A percentile compares a stretch with the other conserved stretches of the same genome.
These are phyloP conservation scores for Apeltes quadracus DNA, from an alignment of 2,113 vertebrate species.

Conservation along the genomic window DNA sequence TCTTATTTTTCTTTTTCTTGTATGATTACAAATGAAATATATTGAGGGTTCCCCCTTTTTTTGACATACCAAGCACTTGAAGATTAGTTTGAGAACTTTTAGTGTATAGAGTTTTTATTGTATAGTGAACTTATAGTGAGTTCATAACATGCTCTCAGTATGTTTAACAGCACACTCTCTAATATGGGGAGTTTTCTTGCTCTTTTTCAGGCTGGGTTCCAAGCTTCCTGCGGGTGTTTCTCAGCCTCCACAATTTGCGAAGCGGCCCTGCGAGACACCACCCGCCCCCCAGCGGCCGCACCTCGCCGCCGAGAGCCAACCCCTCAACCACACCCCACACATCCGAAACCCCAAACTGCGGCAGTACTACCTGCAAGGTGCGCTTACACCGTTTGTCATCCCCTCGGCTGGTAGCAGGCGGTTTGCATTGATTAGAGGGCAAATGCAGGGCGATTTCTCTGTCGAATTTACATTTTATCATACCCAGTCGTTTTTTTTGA, in stretches of 20 bases:
- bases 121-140: no score
- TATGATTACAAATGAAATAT: not conserved
- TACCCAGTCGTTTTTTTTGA: not conserved
- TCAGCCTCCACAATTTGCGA: conserved; percentile 73
- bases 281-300: conserved; percentile 34
- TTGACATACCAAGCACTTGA: not conserved
- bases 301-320: conserved; percentile 44
- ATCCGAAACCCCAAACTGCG: conserved; percentile 83
- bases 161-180: not conserved
- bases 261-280: conserved; percentile 66
- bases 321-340: conserved; percentile 74
- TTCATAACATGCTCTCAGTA: no score
- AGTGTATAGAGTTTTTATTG: no score
- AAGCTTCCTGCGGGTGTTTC: conserved; percentile 75
- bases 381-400: not conserved
- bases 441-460: not conserved
- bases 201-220: conserved; percentile 73
- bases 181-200: no score
- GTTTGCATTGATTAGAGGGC: conserved; percentile 4
- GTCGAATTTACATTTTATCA: conserved; percentile 32
- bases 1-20: not conserved
- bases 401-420: not conserved
- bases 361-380: conserved; percentile 83
- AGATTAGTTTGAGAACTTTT: no score
- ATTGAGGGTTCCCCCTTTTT: not conserved